Evolutionary conservation across 2,888 invertebrate genomes (phyloP), one percentile per base, ranked within the genome.

Genomic region (Itoplectis maculator): DNA sequence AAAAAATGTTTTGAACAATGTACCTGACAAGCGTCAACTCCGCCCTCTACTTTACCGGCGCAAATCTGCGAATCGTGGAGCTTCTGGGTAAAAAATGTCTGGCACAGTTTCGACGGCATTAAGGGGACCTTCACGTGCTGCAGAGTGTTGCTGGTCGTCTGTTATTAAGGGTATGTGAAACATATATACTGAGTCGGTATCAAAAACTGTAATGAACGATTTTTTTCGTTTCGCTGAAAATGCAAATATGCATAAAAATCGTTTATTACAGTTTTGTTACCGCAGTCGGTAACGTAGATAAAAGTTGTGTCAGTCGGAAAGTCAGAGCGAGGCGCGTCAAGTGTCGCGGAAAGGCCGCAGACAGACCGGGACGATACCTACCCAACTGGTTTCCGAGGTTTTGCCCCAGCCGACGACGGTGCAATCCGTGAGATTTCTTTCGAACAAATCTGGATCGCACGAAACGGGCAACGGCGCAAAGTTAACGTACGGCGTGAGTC

Each of bases 1-100:
- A 54, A 23, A 23, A 45, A 45, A 23, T 78, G 8, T 49, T n/a
- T n/a, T 0, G 7, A 13, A 56, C 63, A 65, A 66, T 80, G 40
- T 84, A 91, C 91, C 86, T 90, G 89, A 59, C 91, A 91, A 56
- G 90, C 76, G 84, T 91, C 90, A n/a, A 83, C 73, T 7, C 89
- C 89, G 8, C 90, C 89, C 78, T 89, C 85, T 15, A 49, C 11
- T 35, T 78, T 45, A 3, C 90, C 90, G n/a, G 90, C 90, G 51
- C 91, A 91, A n/a, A 91, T 51, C 59, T 90, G 88, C 4, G 69
- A 5, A 3, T 51, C 20, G 11, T 86, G 68, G 6, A 82, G 13
- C 29, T 20, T 20, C 2, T 59, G 72, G 13, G 56, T 8, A 8
- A 66, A 37, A 59, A 70, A 76, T 23, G 9, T n/a, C 5, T 35